Conservation (phyloP, 2,888 invertebrate species). For the Drosophila diplacantha region DNA sequence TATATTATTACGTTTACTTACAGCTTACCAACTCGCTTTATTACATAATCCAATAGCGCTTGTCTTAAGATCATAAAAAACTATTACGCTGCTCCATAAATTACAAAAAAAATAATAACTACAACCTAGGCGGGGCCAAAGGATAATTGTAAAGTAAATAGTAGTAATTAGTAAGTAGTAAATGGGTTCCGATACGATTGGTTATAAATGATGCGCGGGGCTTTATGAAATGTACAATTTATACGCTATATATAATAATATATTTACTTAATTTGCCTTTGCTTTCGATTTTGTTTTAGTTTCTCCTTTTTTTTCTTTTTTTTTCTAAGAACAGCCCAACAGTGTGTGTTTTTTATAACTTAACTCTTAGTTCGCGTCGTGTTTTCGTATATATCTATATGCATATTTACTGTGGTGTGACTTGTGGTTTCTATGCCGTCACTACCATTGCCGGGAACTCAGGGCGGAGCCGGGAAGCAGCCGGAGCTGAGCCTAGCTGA, state of each 20-base stretch:
- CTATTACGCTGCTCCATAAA: conserved; percentile 22
- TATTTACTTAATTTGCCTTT: conserved; percentile 25
- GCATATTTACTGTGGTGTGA: conserved; percentile 23
- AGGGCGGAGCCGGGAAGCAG: conserved; percentile 1
- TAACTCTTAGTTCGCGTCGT: conserved; percentile 23
- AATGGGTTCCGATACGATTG: conserved; percentile 19
- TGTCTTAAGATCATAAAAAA: conserved; percentile 42
- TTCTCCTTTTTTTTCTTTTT: conserved; percentile 48
- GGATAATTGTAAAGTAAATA: conserved; percentile 1
- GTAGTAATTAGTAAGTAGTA: conserved; percentile 4
- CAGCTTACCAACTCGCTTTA: conserved; percentile 31
- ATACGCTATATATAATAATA: conserved; percentile 32
- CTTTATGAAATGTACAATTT: conserved; percentile 48
- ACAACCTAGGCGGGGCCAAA: background rate
- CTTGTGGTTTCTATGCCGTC: background rate
- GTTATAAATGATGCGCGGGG: conserved; percentile 31
- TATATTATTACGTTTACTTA: conserved; percentile 25
- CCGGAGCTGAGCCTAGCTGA: background rate
- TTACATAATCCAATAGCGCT: conserved; percentile 47
- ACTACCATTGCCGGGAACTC: background rate
- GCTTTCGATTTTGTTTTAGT: conserved; percentile 34
- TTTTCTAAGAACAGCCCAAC: conserved; percentile 73
- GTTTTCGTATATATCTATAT: conserved; percentile 20
- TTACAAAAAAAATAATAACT: conserved; percentile 29
- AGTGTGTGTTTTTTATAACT: conserved; percentile 49